These are phyloP conservation scores for Amblyjoppa fuscipennis DNA, from an alignment of 2,888 invertebrate genomes.

Conservation along the genomic window DNA sequence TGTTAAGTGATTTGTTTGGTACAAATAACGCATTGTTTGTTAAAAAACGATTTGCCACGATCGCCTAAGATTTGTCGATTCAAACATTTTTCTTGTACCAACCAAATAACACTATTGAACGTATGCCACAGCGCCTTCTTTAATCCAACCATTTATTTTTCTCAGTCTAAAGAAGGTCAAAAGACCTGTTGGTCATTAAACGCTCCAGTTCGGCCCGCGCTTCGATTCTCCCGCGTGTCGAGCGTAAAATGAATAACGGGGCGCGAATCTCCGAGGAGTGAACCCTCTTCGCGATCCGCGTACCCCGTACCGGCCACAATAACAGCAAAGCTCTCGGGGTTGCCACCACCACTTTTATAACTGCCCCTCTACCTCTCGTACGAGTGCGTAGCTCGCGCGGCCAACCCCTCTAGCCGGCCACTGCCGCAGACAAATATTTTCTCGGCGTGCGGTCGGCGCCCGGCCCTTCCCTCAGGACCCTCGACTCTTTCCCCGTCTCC, in stretches of 20 bases:
- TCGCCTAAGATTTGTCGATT: too few species aligned
- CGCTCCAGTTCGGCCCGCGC: background rate
- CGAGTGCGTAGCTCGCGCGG: conserved; percentile 45
- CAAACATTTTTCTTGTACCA: too few species aligned
- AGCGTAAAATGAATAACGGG: conserved; percentile 60
- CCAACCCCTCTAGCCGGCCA: conserved; percentile 53
- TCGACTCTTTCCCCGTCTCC: conserved; percentile 41
- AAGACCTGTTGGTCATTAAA: conserved; percentile 13
- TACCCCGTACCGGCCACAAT: conserved; percentile 30
- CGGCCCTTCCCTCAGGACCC: conserved; percentile 52
- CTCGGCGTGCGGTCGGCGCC: conserved; percentile 71
- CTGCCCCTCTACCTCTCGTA: conserved; percentile 32
- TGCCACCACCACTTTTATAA: conserved; percentile 35
- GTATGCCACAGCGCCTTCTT: too few species aligned
- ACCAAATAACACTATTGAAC: too few species aligned
- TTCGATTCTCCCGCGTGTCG: conserved; percentile 16
- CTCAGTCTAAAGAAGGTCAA: background rate
- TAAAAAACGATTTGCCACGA: too few species aligned
- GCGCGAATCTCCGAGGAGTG: conserved; percentile 34
- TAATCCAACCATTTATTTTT: background rate
- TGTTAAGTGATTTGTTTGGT: too few species aligned
- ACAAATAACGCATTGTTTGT: too few species aligned
- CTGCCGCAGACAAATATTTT: conserved; percentile 67
- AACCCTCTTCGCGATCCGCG: conserved; percentile 34
- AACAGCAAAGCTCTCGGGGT: conserved; percentile 33